These are phyloP conservation scores for Pristionchus pacificus DNA, from an alignment of 1,140 invertebrate species.

Conservation along the genomic window DNA sequence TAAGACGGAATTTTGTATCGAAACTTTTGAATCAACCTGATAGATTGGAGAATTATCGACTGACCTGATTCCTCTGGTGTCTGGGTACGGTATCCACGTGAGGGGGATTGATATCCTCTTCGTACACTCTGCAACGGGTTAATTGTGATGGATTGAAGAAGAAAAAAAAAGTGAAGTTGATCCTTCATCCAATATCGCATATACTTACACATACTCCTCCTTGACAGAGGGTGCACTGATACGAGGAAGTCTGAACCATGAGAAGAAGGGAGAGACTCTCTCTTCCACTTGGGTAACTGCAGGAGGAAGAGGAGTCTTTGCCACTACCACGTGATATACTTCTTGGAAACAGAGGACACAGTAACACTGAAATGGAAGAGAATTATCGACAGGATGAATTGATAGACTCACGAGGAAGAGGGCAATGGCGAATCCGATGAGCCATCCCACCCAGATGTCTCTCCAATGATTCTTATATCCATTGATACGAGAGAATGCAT, in stretches of 20 bases:
- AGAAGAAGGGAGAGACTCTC: constrained; percentile 51
- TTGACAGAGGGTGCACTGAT: constrained; percentile 56
- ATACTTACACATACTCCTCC: constrained; percentile 56
- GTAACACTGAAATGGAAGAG: constrained; percentile 44
- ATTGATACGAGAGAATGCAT: constrained; percentile 56
- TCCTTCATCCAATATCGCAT: constrained; percentile 3
- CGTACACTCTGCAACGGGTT: constrained; percentile 52
- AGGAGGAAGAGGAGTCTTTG: constrained; percentile 30
- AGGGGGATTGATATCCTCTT: constrained; percentile 51
- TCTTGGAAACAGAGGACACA: constrained; percentile 58
- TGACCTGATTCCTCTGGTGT: constrained; percentile 49
- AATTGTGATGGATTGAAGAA: neutral
- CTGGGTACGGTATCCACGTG: constrained; percentile 20
- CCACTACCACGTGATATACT: constrained; percentile 49
- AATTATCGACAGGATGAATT: too few relatives aligned
- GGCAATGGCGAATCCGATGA: constrained; percentile 53
- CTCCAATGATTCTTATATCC: constrained; percentile 58
- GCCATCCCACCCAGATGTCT: constrained; percentile 56
- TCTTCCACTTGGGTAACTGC: constrained; percentile 34
- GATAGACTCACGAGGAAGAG: constrained; percentile 43
- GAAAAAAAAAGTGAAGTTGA: too few relatives aligned
- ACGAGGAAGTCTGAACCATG: constrained; percentile 54
- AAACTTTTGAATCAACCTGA: too few relatives aligned
- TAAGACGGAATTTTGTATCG: too few relatives aligned
- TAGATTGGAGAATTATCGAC: too few relatives aligned